Base-by-base conservation (phyloP, 2,888 invertebrate species). In the Phengaris alcon region DNA sequence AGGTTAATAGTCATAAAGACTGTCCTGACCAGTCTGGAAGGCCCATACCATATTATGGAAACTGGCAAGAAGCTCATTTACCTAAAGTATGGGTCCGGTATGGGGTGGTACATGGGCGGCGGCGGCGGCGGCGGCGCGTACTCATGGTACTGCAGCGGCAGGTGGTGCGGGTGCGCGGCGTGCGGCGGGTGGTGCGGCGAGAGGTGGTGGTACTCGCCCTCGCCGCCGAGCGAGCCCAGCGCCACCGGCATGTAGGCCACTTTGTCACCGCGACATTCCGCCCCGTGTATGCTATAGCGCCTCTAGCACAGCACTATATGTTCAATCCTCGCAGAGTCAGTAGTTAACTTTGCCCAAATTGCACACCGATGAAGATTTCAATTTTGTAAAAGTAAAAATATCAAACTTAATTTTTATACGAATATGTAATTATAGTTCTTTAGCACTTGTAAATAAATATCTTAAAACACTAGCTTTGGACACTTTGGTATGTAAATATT, bases 211-310 rank as follows among this genome's bases (percentile, higher is more conserved):
- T 89, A 93, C 94, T 94, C 94, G 94, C 94, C 93, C 93, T 94
- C 94, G 94, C 95, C 94, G 93, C 93, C 94, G 91, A 94, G 93
- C 93, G 94, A 94, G 94, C 94, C 94, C 94, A 94, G 93, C 92
- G 93, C 94, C 90, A 94, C 94, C 82, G 92, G 94, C 95, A 94
- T 94, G 93, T 94, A 95, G 90, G 94, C 95, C 95, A 95, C 95
- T 84, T 93, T 94, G 94, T 94, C 94, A 94, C 94, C 94, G 93
- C 88, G 90, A 88, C 94, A 94, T 94, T 79, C 83, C 81, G 79
- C 81, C 77, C 78, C 75, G 76, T 52, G 68, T 13, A 44, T 35
- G 35, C 64, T 64, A 35, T 35, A 12, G 35, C 35, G 64, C 35
- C 64, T 35, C 35, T 12, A 35, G 64, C 64, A 12, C 35, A 64